These are phyloP conservation scores for Eupeodes luniger DNA, from an alignment of 2,888 invertebrate genomes.

Conservation along the genomic window DNA sequence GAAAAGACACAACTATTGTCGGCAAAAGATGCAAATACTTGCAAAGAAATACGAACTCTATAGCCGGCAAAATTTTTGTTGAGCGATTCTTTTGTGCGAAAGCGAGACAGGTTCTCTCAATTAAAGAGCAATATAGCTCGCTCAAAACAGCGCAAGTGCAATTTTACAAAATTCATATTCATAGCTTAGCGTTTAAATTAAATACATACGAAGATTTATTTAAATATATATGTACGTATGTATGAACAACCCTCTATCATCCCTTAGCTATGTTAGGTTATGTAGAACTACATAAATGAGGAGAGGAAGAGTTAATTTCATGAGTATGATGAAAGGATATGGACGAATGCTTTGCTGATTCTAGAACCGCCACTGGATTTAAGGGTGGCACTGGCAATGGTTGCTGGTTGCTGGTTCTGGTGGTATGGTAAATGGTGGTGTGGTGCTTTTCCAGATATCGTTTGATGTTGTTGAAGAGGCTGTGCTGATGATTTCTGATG, in stretches of 20 bases:
- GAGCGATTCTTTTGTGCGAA: conserved; percentile 63
- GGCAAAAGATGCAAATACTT: conserved; percentile 68
- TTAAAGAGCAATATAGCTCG: conserved; percentile 52
- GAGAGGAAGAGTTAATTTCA: conserved; percentile 72
- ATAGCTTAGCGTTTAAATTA: conserved; percentile 4
- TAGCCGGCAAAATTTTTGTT: conserved; percentile 53
- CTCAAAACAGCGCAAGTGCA: conserved; percentile 73
- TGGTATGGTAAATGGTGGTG: background rate
- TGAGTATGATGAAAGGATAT: conserved; percentile 69
- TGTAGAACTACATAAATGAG: conserved; percentile 50
- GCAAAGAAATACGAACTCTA: conserved; percentile 49
- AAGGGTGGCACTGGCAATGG: conserved; percentile 34
- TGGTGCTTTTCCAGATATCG: conserved; percentile 46
- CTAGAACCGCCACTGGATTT: conserved; percentile 36
- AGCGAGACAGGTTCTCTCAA: conserved; percentile 64
- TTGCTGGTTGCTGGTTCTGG: background rate
- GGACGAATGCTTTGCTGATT: conserved; percentile 59
- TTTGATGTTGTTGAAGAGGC: conserved; percentile 69
- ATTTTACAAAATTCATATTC: conserved; percentile 70
- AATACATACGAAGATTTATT: conserved; percentile 31
- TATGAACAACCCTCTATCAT: conserved; percentile 27
- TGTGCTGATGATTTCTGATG: conserved; percentile 48
- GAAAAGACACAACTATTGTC: conserved; percentile 69
- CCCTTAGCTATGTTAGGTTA: conserved; percentile 54
- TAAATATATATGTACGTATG: conserved; percentile 18